A percentile compares a stretch with the other conserved stretches of the same genome.
These are phyloP conservation scores for Pica pica DNA, from an alignment of 2,113 vertebrate genomes.

Conservation along the genomic window DNA sequence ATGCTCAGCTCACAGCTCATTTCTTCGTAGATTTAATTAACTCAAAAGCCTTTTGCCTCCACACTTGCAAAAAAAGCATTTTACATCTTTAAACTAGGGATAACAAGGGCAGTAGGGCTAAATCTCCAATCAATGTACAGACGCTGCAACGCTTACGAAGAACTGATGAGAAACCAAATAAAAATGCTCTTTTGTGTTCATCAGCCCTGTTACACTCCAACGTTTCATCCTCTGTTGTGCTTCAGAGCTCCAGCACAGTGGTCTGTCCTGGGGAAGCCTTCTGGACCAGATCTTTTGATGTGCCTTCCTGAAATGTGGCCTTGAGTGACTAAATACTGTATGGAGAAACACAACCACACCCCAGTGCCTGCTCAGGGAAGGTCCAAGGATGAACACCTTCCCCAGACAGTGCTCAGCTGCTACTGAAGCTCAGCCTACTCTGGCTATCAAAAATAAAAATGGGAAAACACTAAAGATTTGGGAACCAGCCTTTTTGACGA, in stretches of 20 bases:
- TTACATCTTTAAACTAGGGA: constrained; percentile 44
- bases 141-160: not conserved
- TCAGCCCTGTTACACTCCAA: not conserved
- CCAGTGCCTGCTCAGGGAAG: not conserved
- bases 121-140: not conserved
- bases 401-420: not conserved
- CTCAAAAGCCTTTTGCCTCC: constrained; percentile 42
- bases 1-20: constrained; percentile 16
- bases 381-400: not conserved
- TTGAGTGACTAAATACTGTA: not conserved
- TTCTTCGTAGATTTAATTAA: constrained; percentile 51
- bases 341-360: not conserved
- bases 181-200: not conserved
- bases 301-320: fast-evolving
- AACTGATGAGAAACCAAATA: constrained; percentile 13
- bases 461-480: not conserved
- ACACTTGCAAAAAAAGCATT: constrained; percentile 26
- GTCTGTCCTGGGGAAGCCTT: not conserved
- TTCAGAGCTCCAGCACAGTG: not conserved
- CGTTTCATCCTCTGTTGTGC: not conserved
- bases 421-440: not conserved
- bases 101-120: constrained; percentile 9
- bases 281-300: not conserved
- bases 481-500: not conserved
- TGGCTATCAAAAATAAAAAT: not conserved